Base-by-base conservation (phyloP, 1,140 invertebrate species). In the Hyphantria cunea region DNA sequence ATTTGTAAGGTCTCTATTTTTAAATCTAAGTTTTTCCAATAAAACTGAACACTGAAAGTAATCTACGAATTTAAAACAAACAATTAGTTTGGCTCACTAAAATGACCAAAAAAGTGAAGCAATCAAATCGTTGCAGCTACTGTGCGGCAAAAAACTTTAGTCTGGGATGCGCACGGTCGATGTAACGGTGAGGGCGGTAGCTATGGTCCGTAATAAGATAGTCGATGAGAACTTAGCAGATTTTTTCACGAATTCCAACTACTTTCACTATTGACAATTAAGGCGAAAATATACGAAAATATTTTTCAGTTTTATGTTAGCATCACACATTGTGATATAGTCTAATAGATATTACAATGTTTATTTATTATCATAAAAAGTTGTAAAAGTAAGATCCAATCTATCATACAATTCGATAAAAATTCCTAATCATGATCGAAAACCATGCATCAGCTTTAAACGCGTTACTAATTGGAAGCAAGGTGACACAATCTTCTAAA, bases 21-120 rank as follows among this genome's bases (percentile, higher is more conserved):
- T n/a, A n/a, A n/a, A n/a, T n/a, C n/a, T n/a, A n/a, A n/a, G n/a
- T n/a, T n/a, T n/a, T n/a, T n/a, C n/a, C n/a, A 25, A 25, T 5
- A 25, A 86, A 89, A 86, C 75, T 72, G 74, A 72, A 59, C 79
- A 68, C 76, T 74, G 77, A 80, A 82, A 77, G 76, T 81, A 86
- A 86, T 80, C 85, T 81, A 84, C 77, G 69, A 63, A 71, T 74
- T 85, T 88, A 90, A 88, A 90, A 90, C 87, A 90, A 90, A 90
- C 85, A 90, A 88, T 90, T 88, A 90, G 83, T 85, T 80, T 64
- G 78, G 73, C 86, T 86, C 87, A 81, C 87, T 86, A 82, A 79
- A 85, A 84, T 82, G 78, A 72, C 82, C 74, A 78, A 88, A 90
- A 87, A 86, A 90, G 70, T 63, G 55, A 71, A 81, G 80, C 86